Evolutionary conservation across 1,140 invertebrate species (phyloP), one percentile per base, ranked within the genome.

Genomic region (Panulirus ornatus): DNA sequence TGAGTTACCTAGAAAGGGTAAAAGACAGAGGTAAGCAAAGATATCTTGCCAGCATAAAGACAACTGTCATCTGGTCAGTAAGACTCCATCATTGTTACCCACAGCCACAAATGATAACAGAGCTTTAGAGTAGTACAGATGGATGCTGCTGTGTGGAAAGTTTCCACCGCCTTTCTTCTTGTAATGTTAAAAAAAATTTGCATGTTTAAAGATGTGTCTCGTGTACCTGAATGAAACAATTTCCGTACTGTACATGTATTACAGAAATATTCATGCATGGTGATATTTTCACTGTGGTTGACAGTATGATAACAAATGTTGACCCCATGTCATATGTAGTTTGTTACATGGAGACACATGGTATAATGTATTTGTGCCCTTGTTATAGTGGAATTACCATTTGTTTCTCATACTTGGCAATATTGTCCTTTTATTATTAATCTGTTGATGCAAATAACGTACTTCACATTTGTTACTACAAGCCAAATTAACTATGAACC

Each of bases 21-120:
- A n/a, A n/a, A n/a, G n/a, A n/a, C 6, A 66, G 30, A 22, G 6
- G n/a, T 66, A 30, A 27, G 6, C n/a, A n/a, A 58, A 22, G n/a
- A 30, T 30, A 6, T 47, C 8, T n/a, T 66, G 58, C 27, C 16
- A 30, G 58, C 44, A 47, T 5, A 5, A n/a, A 66, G n/a, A 66
- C 9, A 30, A 30, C 3, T 66, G 58, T 27, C 0, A 6, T n/a
- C 58, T 30, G 58, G 58, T 66, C 58, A 66, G 58, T 27, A 66
- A 27, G 11, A 66, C 58, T 66, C 58, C 22, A 66, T 2, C 58
- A 66, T n/a, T 30, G 9, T 58, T 66, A n/a, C n/a, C n/a, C n/a
- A 30, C 58, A 66, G 58, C 58, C 58, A 66, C 58, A 66, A 66
- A 66, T 66, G 58, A 66, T 66, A 66, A 66, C 58, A 30, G 58